These are phyloP conservation scores for Gari tellinella DNA, from an alignment of 2,888 invertebrate species.

Conservation along the genomic window DNA sequence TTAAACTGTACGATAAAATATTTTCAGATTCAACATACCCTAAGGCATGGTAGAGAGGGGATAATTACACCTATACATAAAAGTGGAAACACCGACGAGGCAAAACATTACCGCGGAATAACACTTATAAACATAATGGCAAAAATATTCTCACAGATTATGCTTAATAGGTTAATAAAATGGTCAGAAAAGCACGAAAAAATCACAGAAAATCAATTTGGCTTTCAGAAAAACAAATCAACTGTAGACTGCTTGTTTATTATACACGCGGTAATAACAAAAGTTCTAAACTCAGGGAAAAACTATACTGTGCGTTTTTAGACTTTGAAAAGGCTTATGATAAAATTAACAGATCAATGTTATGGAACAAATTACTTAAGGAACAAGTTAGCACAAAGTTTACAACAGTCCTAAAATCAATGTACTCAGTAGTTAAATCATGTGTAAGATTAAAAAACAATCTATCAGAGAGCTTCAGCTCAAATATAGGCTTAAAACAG, in stretches of 20 bases:
- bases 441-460: conserved; percentile 1
- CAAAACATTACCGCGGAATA: conserved; percentile 35
- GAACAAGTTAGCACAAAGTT: conserved; percentile 11
- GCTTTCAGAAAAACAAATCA: conserved; percentile 24
- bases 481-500: not conserved
- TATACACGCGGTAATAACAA: conserved; percentile 24
- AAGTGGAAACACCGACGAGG: conserved; percentile 10
- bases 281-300: conserved; percentile 25
- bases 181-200: conserved; percentile 21
- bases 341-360: conserved; percentile 11
- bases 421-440: not conserved
- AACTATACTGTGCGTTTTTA: conserved; percentile 25
- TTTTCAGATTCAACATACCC: too few species aligned
- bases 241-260: conserved; percentile 32
- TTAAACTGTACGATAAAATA: too few species aligned
- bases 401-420: conserved; percentile 7
- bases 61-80: conserved; percentile 36
- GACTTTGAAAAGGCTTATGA: conserved; percentile 37
- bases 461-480: conserved; percentile 2
- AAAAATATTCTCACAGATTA: conserved; percentile 18
- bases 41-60: too few species aligned
- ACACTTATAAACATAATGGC: conserved; percentile 19
- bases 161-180: conserved; percentile 5
- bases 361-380: conserved; percentile 14
- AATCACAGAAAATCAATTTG: conserved; percentile 33